phyloP scores from a whole-genome alignment of 2,888 invertebrate species.

The Trypoxylon attenuatum region DNA sequence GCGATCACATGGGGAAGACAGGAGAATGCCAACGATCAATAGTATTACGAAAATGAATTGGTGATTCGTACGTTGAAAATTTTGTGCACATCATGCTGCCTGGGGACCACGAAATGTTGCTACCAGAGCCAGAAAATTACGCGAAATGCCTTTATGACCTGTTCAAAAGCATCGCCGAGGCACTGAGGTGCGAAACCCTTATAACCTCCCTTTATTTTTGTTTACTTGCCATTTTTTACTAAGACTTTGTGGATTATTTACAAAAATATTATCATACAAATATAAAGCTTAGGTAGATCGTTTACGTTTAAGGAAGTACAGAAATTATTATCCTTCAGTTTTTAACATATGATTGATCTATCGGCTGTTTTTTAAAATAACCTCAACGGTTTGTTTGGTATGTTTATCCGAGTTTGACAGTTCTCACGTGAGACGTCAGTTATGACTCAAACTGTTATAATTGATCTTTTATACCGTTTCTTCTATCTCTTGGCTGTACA shows the following conservation, averaged over 20 bases:
- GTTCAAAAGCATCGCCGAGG: slow-evolving; percentile 74
- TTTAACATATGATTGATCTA: too few relatives aligned
- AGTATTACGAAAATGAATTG: slow-evolving; percentile 72
- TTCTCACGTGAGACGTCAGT: slow-evolving; percentile 6
- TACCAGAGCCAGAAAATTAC: slow-evolving; percentile 74
- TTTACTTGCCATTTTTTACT: slow-evolving; percentile 61
- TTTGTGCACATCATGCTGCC: slow-evolving; percentile 66
- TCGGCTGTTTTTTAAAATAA: slow-evolving; percentile 38
- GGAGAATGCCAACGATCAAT: slow-evolving; percentile 69
- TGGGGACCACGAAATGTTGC: slow-evolving; percentile 69
- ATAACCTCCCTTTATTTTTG: slow-evolving; percentile 67
- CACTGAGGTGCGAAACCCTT: slow-evolving; percentile 70
- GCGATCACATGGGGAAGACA: slow-evolving; percentile 55
- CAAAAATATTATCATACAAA: slow-evolving; percentile 8
- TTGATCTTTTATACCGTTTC: background rate
- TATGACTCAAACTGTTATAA: background rate
- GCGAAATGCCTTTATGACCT: slow-evolving; percentile 75
- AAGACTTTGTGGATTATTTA: slow-evolving; percentile 45
- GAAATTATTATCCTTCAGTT: too few relatives aligned
- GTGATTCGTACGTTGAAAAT: slow-evolving; percentile 60
- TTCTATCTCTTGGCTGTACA: background rate
- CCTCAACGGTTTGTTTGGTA: slow-evolving; percentile 54
- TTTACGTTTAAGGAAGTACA: too few relatives aligned
- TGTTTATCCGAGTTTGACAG: slow-evolving; percentile 46
- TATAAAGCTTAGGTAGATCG: slow-evolving; percentile 6